These are phyloP conservation scores for Phasianus colchicus DNA, from an alignment of 2,113 vertebrate species.

Conservation along the genomic window DNA sequence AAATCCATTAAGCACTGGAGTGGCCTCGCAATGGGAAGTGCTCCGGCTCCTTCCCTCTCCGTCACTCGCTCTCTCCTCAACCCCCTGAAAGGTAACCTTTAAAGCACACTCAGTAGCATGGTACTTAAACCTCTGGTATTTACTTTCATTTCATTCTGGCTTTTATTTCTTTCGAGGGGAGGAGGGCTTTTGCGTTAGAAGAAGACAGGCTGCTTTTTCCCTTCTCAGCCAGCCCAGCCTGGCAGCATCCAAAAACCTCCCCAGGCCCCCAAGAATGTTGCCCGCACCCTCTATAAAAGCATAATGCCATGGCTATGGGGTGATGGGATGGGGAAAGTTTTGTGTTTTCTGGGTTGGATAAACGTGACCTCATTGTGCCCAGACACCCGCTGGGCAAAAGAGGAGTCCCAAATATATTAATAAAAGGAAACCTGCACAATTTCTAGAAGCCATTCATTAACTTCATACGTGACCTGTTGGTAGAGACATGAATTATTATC, in stretches of 20 bases:
- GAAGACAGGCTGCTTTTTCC: not conserved
- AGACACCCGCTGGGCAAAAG: not conserved
- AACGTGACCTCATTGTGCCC: not conserved
- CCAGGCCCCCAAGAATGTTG: not conserved
- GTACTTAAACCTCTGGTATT: conserved; percentile 75
- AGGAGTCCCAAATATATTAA: not conserved
- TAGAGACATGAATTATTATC: not conserved
- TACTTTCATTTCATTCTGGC: conserved; percentile 67
- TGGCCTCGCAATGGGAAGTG: conserved; percentile 35
- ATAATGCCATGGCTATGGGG: not conserved
- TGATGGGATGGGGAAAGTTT: not conserved
- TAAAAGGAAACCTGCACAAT: not conserved
- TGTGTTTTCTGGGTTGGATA: not conserved
- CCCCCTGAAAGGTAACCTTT: conserved; percentile 75
- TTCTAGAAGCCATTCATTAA: conserved; percentile 35
- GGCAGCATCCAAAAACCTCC: not conserved
- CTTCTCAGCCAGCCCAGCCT: not conserved
- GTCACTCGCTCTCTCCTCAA: not conserved
- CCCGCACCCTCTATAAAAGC: not conserved
- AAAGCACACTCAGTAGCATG: conserved; percentile 33
- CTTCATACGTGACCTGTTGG: not conserved
- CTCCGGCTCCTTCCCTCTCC: conserved; percentile 8
- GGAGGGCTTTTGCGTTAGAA: conserved; percentile 28
- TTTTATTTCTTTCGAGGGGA: conserved; percentile 59
- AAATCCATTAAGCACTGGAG: conserved; percentile 61